Evolutionary conservation across 2,797 vertebrate genomes (phyloP).

Genomic region (Tachyglossus aculeatus): DNA sequence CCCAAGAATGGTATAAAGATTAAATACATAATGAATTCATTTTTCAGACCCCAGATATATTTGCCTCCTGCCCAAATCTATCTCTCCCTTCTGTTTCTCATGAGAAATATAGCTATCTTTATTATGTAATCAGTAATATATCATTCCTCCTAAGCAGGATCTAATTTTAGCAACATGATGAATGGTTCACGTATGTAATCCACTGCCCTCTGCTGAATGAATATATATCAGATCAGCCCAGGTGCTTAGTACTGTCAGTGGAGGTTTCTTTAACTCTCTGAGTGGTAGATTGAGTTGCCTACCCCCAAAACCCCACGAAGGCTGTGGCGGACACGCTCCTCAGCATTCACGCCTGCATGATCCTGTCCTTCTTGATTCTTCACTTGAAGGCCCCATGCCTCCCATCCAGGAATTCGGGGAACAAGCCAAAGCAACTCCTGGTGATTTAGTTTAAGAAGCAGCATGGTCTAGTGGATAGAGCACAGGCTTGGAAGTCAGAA

Average conservation of each 20-base stretch:
- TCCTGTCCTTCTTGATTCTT: too few species aligned
- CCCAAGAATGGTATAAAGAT: constrained; percentile 62
- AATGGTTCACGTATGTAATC: constrained; percentile 33
- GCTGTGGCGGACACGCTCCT: too few species aligned
- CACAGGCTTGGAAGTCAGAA: too few species aligned
- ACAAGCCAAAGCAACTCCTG: too few species aligned
- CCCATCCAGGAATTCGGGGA: too few species aligned
- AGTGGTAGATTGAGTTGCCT: constrained; percentile 8
- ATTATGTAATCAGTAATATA: constrained; percentile 68
- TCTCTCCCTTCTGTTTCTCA: constrained; percentile 62
- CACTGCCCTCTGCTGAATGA: constrained; percentile 43
- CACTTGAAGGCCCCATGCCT: too few species aligned
- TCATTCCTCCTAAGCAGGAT: constrained; percentile 64
- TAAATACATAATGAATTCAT: constrained; percentile 70
- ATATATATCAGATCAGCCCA: constrained; percentile 60
- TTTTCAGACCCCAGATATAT: constrained; percentile 61
- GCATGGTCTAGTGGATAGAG: too few species aligned
- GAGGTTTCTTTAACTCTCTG: background rate
- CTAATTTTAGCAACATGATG: constrained; percentile 66
- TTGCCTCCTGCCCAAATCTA: constrained; percentile 56
- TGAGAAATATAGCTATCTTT: constrained; percentile 67
- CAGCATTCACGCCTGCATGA: too few species aligned
- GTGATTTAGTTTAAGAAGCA: too few species aligned
- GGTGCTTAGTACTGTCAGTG: constrained; percentile 36
- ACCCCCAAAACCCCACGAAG: background rate